phyloP scores from a whole-genome alignment of 2,797 vertebrate genomes.

The Phalloptychus januarius region DNA sequence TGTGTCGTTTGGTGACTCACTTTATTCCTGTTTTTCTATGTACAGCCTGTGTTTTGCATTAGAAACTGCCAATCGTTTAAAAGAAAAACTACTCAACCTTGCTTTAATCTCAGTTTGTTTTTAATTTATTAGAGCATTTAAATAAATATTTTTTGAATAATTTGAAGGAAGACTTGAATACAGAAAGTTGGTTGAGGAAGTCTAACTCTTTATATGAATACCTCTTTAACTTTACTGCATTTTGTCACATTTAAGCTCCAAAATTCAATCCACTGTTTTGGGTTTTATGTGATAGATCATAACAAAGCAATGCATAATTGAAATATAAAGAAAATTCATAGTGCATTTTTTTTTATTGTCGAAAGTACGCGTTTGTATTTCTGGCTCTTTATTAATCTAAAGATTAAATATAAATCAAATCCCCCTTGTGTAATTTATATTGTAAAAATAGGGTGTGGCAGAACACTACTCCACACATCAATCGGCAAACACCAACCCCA shows the following conservation, averaged over 20 bases:
- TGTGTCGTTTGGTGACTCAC: not conserved
- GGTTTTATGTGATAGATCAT: not conserved
- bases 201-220: not conserved
- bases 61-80: not conserved
- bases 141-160: not conserved
- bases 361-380: not conserved
- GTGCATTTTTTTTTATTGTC: not conserved
- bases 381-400: not conserved
- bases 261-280: not conserved
- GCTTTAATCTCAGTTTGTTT: not conserved
- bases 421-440: not conserved
- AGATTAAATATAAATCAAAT: not conserved
- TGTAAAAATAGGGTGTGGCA: not conserved
- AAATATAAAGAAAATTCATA: not conserved
- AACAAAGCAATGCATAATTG: not conserved
- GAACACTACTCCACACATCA: not conserved
- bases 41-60: constrained; percentile 1
- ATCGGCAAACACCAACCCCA: not conserved
- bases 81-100: not conserved
- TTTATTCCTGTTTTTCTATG: constrained; percentile 14
- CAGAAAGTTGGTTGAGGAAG: not conserved
- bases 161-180: not conserved
- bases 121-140: not conserved
- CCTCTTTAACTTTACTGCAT: not conserved
- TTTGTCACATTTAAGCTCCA: not conserved